These are phyloP conservation scores for Colostygia pectinataria DNA, from an alignment of 2,888 invertebrate genomes.

Conservation along the genomic window DNA sequence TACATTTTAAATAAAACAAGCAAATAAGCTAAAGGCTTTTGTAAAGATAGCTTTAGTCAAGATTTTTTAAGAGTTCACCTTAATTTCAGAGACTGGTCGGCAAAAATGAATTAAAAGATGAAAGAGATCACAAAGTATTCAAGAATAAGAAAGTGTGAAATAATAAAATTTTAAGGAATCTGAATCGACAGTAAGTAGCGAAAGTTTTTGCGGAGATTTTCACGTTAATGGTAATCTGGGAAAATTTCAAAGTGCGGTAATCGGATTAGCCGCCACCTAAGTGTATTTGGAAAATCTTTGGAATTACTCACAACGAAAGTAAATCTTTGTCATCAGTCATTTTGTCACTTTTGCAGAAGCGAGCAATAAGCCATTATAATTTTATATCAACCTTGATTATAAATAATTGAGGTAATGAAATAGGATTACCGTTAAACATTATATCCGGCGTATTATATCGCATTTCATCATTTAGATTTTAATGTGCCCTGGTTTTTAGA, in stretches of 20 bases:
- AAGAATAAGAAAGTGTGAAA: slow-evolving; percentile 62
- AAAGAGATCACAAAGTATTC: slow-evolving; percentile 64
- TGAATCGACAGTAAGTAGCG: slow-evolving; percentile 64
- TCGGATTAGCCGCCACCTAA: slow-evolving; percentile 59
- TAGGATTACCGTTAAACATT: slow-evolving; percentile 2
- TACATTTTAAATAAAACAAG: not conserved
- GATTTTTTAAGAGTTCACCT: not conserved
- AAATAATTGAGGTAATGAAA: slow-evolving; percentile 17
- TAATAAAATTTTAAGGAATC: slow-evolving; percentile 68
- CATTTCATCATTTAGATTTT: slow-evolving; percentile 8
- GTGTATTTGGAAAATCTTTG: slow-evolving; percentile 53
- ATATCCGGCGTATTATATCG: not conserved
- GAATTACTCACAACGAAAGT: slow-evolving; percentile 54
- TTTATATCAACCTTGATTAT: slow-evolving; percentile 24
- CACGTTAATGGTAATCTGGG: slow-evolving; percentile 65
- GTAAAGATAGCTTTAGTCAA: not conserved
- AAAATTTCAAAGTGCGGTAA: slow-evolving; percentile 59
- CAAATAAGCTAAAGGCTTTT: not conserved
- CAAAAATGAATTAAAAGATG: slow-evolving; percentile 59
- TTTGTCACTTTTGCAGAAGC: slow-evolving; percentile 44
- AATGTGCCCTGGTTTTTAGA: no score
- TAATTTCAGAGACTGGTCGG: not conserved
- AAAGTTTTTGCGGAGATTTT: slow-evolving; percentile 64
- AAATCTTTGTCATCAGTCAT: slow-evolving; percentile 49
- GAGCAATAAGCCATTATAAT: slow-evolving; percentile 31